Conservation (phyloP, 92 coral and sea anemone species). For the Epizoanthus scotinus region DNA sequence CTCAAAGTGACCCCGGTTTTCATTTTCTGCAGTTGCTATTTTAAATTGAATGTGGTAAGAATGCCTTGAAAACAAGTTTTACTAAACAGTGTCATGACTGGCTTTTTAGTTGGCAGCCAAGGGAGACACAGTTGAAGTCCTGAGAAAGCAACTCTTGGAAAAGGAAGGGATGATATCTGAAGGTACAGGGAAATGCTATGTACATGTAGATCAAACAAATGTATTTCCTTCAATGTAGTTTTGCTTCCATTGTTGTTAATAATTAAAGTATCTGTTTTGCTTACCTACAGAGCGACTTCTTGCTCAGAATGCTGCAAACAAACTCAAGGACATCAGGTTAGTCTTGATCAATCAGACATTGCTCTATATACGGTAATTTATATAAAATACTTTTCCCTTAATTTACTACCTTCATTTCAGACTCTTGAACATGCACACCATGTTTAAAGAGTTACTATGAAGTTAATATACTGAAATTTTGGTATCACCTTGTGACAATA, state of each 20-base stretch:
- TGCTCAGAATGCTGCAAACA: slow-evolving; percentile 75
- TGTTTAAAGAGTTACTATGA: no score
- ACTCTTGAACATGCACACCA: no score
- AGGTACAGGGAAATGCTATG: slow-evolving; percentile 54
- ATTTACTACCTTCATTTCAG: no score
- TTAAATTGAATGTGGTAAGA: no score
- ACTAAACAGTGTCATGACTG: background rate
- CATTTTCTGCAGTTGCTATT: no score
- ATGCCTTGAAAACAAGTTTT: background rate
- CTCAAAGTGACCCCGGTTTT: no score
- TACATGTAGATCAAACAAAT: no score
- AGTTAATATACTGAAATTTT: no score
- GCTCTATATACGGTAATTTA: no score
- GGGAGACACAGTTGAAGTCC: slow-evolving; percentile 69
- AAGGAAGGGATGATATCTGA: slow-evolving; percentile 73
- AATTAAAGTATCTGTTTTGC: background rate
- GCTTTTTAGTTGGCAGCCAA: slow-evolving; percentile 63
- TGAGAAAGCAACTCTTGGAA: slow-evolving; percentile 82
- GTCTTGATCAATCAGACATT: background rate
- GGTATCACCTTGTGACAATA: no score
- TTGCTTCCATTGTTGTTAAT: background rate
- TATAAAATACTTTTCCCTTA: no score
- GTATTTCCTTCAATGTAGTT: no score
- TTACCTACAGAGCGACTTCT: slow-evolving; percentile 65
- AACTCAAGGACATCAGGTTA: slow-evolving; percentile 85